Base-by-base conservation (phyloP, 1,140 invertebrate species). In the Daktulosphaira vitifoliae region DNA sequence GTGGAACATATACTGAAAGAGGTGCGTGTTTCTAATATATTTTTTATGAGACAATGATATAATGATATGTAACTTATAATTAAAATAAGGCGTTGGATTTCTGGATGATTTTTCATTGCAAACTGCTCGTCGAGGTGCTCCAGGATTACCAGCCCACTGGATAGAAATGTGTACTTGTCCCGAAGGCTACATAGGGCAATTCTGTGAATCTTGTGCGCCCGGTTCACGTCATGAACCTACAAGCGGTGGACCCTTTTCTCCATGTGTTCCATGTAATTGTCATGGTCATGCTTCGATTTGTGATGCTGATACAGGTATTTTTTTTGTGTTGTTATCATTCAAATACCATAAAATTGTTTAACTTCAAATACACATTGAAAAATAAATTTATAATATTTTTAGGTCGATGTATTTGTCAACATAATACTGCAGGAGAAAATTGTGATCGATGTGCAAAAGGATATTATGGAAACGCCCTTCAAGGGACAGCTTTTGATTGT, bases 131-230 rank as follows among this genome's bases (percentile, higher is more conserved):
- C 79, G 86, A 15, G 88, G 89, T 0, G 84, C 86, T 3, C 84
- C 88, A 42, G 90, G 90, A 1, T 79, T 82, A 2, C 79, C 85
- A 0, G 94, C 93, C 0, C 82, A 84, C 51, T 98, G 92, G 93
- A 85, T 98, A 6, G 96, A 99, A 75, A 86, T 86, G 70, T 99
- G 96, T 74, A 84, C 84, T 8, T 99, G 96, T 76, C 92, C 91
- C 0, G 81, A 86, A 65, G 93, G 92, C 0, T 98, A 97, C 71
- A 81, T 90, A 0, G 87, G 96, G 0, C 92, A 98, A 75, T 96
- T 92, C 76, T 99, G 96, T 73, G 96, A 99, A 76, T 94, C 92
- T 1, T 99, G 96, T 74, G 88, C 88, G 0, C 89, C 92, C 0
- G 93, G 93, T 0, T 99, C 85, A 71, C 84, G 92, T 39, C 91